Percentiles rank a stretch among this genome's conserved stretches.
Conservation (phyloP, 2,888 invertebrate genomes). For the Hyposoter didymator region DNA sequence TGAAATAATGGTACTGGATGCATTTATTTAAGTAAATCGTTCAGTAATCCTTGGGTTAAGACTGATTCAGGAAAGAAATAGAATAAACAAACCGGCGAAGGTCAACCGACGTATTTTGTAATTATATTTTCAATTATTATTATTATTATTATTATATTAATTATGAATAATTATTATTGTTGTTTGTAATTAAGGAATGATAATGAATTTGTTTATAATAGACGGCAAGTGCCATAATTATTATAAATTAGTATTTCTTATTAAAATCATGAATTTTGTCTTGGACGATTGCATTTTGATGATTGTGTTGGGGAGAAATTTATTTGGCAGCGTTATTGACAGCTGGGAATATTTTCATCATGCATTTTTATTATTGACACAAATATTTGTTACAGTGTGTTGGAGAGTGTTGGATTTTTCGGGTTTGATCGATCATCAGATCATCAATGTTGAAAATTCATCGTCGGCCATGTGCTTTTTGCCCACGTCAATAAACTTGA, state of each 20-base stretch:
- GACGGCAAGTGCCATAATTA: conserved; percentile 82
- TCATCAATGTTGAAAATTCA: not conserved
- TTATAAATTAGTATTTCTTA: conserved; percentile 55
- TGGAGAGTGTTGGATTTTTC: not conserved
- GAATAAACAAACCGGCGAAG: conserved; percentile 72
- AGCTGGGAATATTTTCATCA: not conserved
- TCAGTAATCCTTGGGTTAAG: conserved; percentile 79
- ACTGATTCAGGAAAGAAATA: conserved; percentile 75
- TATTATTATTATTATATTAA: conserved; percentile 60
- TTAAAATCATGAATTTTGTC: conserved; percentile 17
- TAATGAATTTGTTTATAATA: conserved; percentile 82
- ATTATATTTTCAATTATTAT: conserved; percentile 72
- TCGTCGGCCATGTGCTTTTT: conserved; percentile 19
- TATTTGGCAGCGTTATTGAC: not conserved
- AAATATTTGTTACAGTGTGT: not conserved
- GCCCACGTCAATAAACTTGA: not conserved
- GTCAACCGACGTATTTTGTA: conserved; percentile 79
- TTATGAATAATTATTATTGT: conserved; percentile 74
- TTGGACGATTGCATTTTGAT: not conserved
- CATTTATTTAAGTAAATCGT: conserved; percentile 57
- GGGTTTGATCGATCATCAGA: not conserved
- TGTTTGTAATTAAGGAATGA: conserved; percentile 80
- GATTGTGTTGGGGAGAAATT: not conserved
- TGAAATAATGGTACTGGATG: conserved; percentile 16
- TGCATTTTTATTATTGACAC: not conserved